Percentiles rank a stretch among this genome's conserved stretches.
Conservation (phyloP, 2,888 invertebrate species). For the Limnephilus auricula region DNA sequence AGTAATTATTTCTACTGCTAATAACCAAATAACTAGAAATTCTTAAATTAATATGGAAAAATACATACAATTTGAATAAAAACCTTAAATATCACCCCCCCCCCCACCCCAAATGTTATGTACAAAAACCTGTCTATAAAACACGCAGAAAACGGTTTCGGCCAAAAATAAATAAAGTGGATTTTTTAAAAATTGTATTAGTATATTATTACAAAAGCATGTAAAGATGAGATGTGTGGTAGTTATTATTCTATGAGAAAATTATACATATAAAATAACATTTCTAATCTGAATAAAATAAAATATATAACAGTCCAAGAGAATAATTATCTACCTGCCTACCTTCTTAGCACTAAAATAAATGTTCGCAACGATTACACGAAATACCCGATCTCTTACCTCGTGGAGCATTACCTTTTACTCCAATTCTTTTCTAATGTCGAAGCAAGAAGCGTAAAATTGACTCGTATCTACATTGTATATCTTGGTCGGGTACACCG, state of each 20-base stretch:
- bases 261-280: neutral
- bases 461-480: slow-evolving; percentile 51
- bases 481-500: neutral
- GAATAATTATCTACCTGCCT: neutral
- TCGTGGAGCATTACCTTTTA: neutral
- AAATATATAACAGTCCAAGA: neutral
- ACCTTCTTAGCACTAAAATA: neutral
- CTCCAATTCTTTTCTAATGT: slow-evolving; percentile 46
- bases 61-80: too few relatives aligned
- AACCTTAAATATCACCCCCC: too few relatives aligned
- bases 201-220: too few relatives aligned
- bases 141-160: too few relatives aligned
- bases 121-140: too few relatives aligned
- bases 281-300: neutral
- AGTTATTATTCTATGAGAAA: neutral
- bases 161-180: too few relatives aligned
- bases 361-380: neutral
- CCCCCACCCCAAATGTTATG: too few relatives aligned
- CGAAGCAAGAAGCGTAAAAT: slow-evolving; percentile 61
- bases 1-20: too few relatives aligned
- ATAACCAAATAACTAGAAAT: too few relatives aligned
- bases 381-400: neutral
- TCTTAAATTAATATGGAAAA: too few relatives aligned
- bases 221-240: too few relatives aligned
- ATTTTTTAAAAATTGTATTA: too few relatives aligned